Evolutionary conservation across 2,888 invertebrate genomes (phyloP).

Genomic region (Meteorus colon): DNA sequence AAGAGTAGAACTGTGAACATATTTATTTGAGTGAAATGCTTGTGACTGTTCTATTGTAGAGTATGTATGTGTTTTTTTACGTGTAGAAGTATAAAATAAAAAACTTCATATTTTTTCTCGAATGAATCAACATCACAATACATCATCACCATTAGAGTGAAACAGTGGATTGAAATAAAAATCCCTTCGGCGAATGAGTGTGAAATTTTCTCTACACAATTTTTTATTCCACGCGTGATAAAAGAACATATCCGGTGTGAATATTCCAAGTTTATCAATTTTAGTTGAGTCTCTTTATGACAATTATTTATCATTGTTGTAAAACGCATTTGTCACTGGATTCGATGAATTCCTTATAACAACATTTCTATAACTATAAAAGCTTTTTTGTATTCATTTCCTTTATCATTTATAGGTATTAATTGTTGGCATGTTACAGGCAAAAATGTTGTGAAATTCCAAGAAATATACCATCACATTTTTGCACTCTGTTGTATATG

Average conservation of each 20-base stretch:
- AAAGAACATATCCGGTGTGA: not conserved
- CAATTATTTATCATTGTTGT: not conserved
- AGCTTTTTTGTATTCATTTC: slow-evolving; percentile 1
- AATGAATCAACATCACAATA: slow-evolving; percentile 5
- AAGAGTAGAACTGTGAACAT: not conserved
- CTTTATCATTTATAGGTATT: not conserved
- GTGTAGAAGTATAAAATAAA: not conserved
- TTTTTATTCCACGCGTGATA: not conserved
- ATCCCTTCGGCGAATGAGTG: not conserved
- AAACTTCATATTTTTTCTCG: not conserved
- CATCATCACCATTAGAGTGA: not conserved
- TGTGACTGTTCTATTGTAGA: no score
- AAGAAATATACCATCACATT: not conserved
- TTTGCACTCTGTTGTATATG: not conserved
- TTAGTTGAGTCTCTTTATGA: not conserved
- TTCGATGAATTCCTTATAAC: not conserved
- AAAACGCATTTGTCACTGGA: not conserved
- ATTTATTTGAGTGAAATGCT: not conserved
- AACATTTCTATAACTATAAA: not conserved
- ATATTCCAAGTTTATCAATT: not conserved
- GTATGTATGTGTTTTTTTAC: no score
- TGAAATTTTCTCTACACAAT: not conserved
- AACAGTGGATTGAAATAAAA: not conserved
- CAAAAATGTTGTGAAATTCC: not conserved
- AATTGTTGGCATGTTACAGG: not conserved